Evolutionary conservation across 2,797 vertebrate species (phyloP), one percentile per base, ranked within the genome.

Genomic region (Holocentrus rufus): DNA sequence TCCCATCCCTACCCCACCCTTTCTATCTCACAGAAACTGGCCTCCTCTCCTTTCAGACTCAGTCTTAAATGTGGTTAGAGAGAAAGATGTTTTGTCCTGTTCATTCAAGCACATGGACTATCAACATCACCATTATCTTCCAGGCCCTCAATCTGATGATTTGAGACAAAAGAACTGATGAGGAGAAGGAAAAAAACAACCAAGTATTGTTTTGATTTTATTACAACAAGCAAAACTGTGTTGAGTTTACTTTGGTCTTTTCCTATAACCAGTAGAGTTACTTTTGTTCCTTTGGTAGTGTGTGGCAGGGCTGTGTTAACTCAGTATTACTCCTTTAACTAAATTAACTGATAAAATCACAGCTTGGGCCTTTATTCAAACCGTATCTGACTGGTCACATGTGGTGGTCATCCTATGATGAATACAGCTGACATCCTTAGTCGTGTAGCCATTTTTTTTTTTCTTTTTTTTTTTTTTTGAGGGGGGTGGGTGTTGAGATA

Each of bases 121-220:
- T 87, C 74, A 47, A 47, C 76, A 83, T 76, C 71, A 54, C 85
- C 81, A 85, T 88, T 70, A 86, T 82, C 71, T 84, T 67, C 83
- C 78, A 82, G 71, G 74, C 80, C 83, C 76, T 89, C 79, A 56
- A 74, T 80, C 60, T 81, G 83, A 77, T 69, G 53, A 68, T 64
- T 82, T 74, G 73, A 72, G 76, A 83, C 60, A 60, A 81, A 81
- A 74, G 65, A 79, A 80, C 81, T 63, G 72, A 47, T 27, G 64
- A 57, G 70, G 52, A 68, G 63, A 73, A 66, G 75, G 77, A 80
- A 74, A 82, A 75, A 84, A 85, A 18, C 89, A 90, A 85, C 82
- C 82, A 76, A n/a, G n/a, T n/a, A n/a, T n/a, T n/a, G n/a, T n/a
- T 88, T 89, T 81, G 78, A 80, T 87, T 91, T 91, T 86, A 89